Base-by-base conservation (phyloP, 2,888 invertebrate genomes). In the Dyspetes luteomarginatus region DNA sequence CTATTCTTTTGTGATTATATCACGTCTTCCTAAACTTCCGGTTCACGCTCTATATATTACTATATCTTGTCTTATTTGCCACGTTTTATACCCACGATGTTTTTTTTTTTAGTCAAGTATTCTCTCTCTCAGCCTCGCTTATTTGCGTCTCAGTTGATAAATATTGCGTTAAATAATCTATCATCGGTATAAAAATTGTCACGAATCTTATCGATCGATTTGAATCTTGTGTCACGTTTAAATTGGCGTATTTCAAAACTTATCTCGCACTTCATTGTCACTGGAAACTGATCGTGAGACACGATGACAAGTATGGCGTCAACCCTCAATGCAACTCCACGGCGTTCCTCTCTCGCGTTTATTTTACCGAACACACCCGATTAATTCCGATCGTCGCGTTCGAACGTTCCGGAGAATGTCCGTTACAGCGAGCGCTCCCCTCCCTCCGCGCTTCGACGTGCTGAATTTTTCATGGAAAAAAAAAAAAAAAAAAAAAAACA, bases 361-460 rank as follows among this genome's bases (percentile, higher is more conserved):
- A 15, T 72, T 52, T 64, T 71, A 28, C 67, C 72, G 72, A 65
- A 68, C 30, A 22, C 17, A 22, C 41, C 78, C 65, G 78, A 80
- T 76, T 71, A 71, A 56, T 69, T 65, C 64, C 80, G 80, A 76
- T 76, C 68, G 28, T 26, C 56, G 30, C 48, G 19, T 72, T 72
- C 48, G 56, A 74, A 74, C 65, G 56, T 56, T 74, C 74, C 45
- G 62, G 62, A 52, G 52, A 72, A 24, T 19, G 62, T 72, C 52
- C 72, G 50, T 52, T 62, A 28, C 45, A n/a, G 24, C 58, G 30
- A 30, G 26, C 22, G 48, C 26, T 24, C 45, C 58, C 58, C 58
- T 43, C 71, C 56, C 26, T 17, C 43, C 26, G 5, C 55, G 56
- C 41, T 12, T 19, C 30, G 9, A 15, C 58, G 48, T 45, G 28